These are phyloP conservation scores for Caenorhabditis sp. DNA, from an alignment of 2,888 invertebrate species.

Conservation along the genomic window DNA sequence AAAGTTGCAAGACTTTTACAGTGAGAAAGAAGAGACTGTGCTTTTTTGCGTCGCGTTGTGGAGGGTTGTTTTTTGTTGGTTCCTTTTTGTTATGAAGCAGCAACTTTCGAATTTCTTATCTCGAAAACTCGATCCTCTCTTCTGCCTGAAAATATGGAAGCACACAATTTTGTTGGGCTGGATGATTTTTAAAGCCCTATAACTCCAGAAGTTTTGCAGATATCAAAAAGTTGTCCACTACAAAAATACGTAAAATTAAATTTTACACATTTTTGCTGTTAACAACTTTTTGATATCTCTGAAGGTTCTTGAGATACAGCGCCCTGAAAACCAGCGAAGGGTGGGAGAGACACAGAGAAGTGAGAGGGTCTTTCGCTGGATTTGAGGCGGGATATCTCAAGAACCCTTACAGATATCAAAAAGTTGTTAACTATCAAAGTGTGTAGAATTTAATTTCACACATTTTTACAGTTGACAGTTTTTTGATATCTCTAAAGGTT, in stretches of 20 bases:
- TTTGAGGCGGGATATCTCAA: background rate
- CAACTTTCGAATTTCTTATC: too few relatives aligned
- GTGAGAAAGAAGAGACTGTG: too few relatives aligned
- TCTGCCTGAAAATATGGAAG: too few relatives aligned
- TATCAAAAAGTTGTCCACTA: background rate
- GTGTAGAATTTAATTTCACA: background rate
- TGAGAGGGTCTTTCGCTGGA: too few relatives aligned
- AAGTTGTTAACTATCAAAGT: background rate
- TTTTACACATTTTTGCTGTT: background rate
- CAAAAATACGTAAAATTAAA: background rate
- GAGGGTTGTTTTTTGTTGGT: background rate
- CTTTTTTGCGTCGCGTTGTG: background rate
- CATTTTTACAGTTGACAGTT: background rate
- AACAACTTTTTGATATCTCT: background rate
- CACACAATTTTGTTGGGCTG: too few relatives aligned
- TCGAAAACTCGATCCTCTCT: too few relatives aligned
- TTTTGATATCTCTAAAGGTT: background rate
- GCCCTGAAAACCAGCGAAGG: too few relatives aligned
- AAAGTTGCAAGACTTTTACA: too few relatives aligned
- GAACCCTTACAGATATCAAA: background rate
- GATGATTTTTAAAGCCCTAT: background rate
- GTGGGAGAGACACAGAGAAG: too few relatives aligned
- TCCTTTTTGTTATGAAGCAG: too few relatives aligned
- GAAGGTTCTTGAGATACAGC: background rate
- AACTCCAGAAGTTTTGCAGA: background rate